These are phyloP conservation scores for Neodontobutis hainanensis DNA, from an alignment of 2,113 vertebrate species.

Conservation along the genomic window DNA sequence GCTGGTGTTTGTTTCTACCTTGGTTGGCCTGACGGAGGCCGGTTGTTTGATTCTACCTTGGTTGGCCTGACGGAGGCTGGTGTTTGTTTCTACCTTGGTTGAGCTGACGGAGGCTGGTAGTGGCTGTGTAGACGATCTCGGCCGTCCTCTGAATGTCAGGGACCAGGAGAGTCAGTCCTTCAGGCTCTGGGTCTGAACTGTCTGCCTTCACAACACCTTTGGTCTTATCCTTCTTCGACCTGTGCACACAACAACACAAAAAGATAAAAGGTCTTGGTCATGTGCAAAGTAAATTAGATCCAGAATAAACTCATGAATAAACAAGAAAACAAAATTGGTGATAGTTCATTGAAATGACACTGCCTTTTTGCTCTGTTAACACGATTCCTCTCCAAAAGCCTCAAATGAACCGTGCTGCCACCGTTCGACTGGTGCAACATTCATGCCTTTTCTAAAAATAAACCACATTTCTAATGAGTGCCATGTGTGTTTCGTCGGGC, in stretches of 20 bases:
- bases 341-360: no score
- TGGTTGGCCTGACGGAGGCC: neutral
- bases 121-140: conserved; percentile 92
- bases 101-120: conserved; percentile 91
- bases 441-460: conserved; percentile 35
- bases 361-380: no score
- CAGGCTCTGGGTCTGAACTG: conserved; percentile 92
- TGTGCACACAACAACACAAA: conserved; percentile 56
- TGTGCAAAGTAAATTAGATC: no score
- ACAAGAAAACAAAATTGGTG: no score
- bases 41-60: neutral
- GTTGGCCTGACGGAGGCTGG: neutral
- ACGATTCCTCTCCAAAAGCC: neutral
- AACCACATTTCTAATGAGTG: conserved; percentile 19
- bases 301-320: no score
- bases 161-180: conserved; percentile 94
- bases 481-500: conserved; percentile 8
- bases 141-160: conserved; percentile 98
- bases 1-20: neutral
- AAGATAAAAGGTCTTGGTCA: neutral
- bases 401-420: conserved; percentile 20
- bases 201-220: conserved; percentile 94
- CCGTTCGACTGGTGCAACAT: conserved; percentile 29
- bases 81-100: conserved; percentile 84
- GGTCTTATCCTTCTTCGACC: conserved; percentile 97